Conservation (phyloP, 2,797 vertebrate genomes). For the Peromyscus attwateri region DNA sequence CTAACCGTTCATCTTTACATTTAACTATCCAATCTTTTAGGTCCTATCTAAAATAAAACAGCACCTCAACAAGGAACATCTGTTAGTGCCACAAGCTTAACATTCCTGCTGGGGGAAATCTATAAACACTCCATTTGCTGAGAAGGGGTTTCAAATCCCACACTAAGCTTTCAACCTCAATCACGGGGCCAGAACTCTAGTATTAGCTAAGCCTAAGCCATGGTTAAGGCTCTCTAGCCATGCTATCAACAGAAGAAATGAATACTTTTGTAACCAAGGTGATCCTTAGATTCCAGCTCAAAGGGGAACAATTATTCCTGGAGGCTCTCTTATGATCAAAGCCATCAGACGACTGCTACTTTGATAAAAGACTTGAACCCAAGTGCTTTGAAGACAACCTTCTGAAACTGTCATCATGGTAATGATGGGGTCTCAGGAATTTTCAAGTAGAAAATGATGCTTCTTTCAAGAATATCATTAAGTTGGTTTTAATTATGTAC, state of each 20-base stretch:
- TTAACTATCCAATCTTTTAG: not conserved
- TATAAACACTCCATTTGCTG: slow-evolving; percentile 54
- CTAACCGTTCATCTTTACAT: not conserved
- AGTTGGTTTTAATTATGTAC: not conserved
- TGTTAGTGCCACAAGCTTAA: slow-evolving; percentile 27
- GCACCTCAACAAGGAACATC: not conserved
- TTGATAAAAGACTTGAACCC: slow-evolving; percentile 63
- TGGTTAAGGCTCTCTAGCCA: slow-evolving; percentile 48
- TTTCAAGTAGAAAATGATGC: slow-evolving; percentile 1
- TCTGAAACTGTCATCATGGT: slow-evolving; percentile 28
- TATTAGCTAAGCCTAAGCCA: slow-evolving; percentile 59
- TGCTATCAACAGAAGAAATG: slow-evolving; percentile 65
- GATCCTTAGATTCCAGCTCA: slow-evolving; percentile 23
- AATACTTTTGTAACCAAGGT: slow-evolving; percentile 45
- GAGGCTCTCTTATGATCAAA: slow-evolving; percentile 66
- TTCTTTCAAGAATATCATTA: slow-evolving; percentile 59
- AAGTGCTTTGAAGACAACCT: slow-evolving; percentile 57
- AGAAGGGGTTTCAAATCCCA: slow-evolving; percentile 58
- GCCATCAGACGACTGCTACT: not conserved
- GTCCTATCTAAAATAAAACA: not conserved
- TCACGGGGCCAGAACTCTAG: slow-evolving; percentile 62
- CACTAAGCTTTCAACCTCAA: slow-evolving; percentile 45
- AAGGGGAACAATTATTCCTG: slow-evolving; percentile 65
- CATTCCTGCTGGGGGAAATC: slow-evolving; percentile 30
- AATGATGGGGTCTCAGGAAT: slow-evolving; percentile 50